Base-by-base conservation (phyloP, 2,797 vertebrate species). In the Schizopygopsis malacanthus region DNA sequence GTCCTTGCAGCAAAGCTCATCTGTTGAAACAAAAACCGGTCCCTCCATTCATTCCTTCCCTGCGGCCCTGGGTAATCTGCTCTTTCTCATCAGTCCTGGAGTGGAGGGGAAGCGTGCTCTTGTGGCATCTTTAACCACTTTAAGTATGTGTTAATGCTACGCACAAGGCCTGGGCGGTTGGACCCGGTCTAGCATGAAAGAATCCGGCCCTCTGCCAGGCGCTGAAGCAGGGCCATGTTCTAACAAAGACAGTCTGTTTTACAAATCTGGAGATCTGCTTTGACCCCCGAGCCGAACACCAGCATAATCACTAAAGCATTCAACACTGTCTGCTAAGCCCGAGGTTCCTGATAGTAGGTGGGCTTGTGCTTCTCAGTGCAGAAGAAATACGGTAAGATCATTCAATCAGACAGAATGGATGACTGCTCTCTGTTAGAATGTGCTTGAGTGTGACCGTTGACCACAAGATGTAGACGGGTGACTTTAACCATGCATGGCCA, bases 21-120 rank as follows among this genome's bases (percentile, higher is more conserved):
- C 83, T 70, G 65, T 41, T 61, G 88, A 85, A 92, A 92, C 85
- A 89, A 85, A 92, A 92, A 90, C 59, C 90, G 91, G 87, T 37
- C 78, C 80, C 71, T 76, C 79, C 54, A 63, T 79, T 92, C 87
- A 88, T 82, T 84, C 20, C 80, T 88, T 80, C 20, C 45, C 72
- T 82, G 13, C 56, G 13, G 54, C 79, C 80, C 33, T 73, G 28
- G 28, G 50, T 25, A 13, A 87, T 91, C 92, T 93, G 92, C 85
- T 87, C 86, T 91, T 87, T 89, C 84, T 93, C 91, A 92, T 88
- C 33, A 70, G 83, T 79, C 79, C 43, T 87, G 37, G 61, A 78
- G 73, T 79, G 83, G 81, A 90, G 61, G 72, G 87, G 37, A 85
- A 90, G 86, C 71, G 39, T 88, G 83, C 52, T 47, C 86, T 86